These are phyloP conservation scores for Halcyon chelicuti DNA, from an alignment of 2,797 vertebrate species.

Conservation along the genomic window DNA sequence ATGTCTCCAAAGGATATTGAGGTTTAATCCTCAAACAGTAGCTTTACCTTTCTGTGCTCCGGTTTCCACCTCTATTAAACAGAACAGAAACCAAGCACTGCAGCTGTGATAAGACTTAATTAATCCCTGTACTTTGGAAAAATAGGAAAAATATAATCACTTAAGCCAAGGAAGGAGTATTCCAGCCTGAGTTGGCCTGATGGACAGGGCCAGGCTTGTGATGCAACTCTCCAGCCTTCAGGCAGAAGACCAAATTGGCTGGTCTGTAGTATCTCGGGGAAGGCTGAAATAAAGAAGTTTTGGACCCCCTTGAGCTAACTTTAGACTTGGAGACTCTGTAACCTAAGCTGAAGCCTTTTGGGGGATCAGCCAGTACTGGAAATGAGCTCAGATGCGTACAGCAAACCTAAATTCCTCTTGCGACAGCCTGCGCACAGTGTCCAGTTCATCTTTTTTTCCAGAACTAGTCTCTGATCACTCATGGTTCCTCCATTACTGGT, in stretches of 20 bases:
- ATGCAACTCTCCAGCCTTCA: slow-evolving; percentile 3
- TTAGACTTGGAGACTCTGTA: slow-evolving; percentile 38
- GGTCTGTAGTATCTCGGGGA: neutral
- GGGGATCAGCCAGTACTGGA: slow-evolving; percentile 44
- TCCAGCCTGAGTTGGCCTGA: neutral
- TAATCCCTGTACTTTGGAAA: neutral
- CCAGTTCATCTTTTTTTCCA: slow-evolving; percentile 62
- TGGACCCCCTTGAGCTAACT: slow-evolving; percentile 30
- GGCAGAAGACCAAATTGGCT: slow-evolving; percentile 19
- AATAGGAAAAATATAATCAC: neutral
- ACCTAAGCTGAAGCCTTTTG: slow-evolving; percentile 17
- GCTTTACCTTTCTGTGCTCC: neutral
- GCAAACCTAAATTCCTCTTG: slow-evolving; percentile 51
- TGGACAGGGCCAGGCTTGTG: neutral
- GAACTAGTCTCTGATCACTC: slow-evolving; percentile 47
- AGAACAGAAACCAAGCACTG: neutral
- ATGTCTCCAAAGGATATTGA: neutral
- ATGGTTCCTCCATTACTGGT: slow-evolving; percentile 57
- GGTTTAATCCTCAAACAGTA: neutral
- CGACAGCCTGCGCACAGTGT: neutral
- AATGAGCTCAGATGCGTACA: neutral
- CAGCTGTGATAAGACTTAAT: slow-evolving; percentile 22
- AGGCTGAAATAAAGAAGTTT: slow-evolving; percentile 13
- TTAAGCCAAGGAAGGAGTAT: neutral
- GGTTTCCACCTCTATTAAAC: neutral